phyloP scores from a whole-genome alignment of 2,797 vertebrate species.

The Microctenopoma steveboyesi region DNA sequence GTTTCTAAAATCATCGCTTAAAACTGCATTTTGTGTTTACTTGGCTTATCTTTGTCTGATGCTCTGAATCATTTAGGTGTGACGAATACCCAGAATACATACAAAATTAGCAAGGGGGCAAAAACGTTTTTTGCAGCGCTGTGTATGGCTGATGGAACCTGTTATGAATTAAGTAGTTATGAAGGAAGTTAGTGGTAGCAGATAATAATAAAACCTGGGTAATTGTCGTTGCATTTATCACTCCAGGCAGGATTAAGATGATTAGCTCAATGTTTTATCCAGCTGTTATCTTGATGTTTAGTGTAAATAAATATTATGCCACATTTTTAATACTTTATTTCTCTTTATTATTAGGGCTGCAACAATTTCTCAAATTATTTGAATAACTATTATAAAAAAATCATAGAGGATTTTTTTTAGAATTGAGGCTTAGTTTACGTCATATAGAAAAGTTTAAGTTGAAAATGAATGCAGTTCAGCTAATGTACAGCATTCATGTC shows the following conservation, averaged over 20 bases:
- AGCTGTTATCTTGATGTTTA: conserved; percentile 54
- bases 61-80: no score
- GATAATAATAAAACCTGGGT: conserved; percentile 6
- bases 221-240: conserved; percentile 64
- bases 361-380: no score
- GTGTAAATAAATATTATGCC: conserved; percentile 62
- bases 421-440: neutral
- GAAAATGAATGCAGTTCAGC: neutral
- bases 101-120: no score
- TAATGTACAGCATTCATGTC: neutral
- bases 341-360: no score
- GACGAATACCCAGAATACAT: no score
- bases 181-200: conserved; percentile 11
- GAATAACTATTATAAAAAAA: no score
- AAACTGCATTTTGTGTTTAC: no score
- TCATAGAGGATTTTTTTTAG: neutral
- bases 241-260: conserved; percentile 48
- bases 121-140: no score
- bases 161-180: conserved; percentile 12
- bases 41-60: no score
- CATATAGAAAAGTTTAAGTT: no score
- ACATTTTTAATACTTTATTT: neutral
- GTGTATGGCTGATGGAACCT: neutral
- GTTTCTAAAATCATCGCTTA: no score
- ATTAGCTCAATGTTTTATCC: conserved; percentile 46